Evolutionary conservation across 2,113 vertebrate genomes (phyloP).

Genomic region (Chamaea fasciata): DNA sequence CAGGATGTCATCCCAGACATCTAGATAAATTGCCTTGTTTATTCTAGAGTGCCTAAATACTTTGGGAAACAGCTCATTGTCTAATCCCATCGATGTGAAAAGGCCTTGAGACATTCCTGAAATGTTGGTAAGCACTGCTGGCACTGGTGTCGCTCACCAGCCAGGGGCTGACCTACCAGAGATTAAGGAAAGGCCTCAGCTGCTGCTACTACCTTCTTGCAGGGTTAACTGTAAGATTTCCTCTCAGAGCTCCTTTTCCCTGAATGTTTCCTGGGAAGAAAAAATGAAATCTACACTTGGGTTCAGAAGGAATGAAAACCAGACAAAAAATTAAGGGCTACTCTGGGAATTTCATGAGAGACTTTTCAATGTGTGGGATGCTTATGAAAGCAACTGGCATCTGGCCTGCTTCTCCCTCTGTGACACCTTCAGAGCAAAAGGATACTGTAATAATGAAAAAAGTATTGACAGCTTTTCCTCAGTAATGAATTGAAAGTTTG

Average conservation of each 20-base stretch:
- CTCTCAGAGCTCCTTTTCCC: neutral
- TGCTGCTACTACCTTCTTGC: neutral
- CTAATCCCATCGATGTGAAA: neutral
- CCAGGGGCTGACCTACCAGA: neutral
- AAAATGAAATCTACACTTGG: neutral
- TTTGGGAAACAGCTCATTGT: neutral
- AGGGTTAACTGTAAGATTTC: neutral
- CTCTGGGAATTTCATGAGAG: neutral
- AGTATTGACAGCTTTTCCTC: neutral
- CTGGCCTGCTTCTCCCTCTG: neutral
- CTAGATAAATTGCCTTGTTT: neutral
- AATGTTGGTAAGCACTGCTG: neutral
- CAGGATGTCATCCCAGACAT: neutral
- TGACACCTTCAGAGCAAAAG: slow-evolving; percentile 1
- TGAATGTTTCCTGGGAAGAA: neutral
- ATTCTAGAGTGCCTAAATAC: neutral
- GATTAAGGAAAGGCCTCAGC: neutral
- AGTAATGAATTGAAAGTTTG: slow-evolving; percentile 25
- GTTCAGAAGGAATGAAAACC: neutral
- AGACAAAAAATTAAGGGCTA: neutral
- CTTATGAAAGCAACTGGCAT: neutral
- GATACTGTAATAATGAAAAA: neutral
- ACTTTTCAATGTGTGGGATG: neutral
- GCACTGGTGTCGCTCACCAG: neutral
- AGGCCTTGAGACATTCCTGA: neutral